phyloP scores from a whole-genome alignment of 53 echinoderm and acorn worm species.

The Paracentrotus lividus region DNA sequence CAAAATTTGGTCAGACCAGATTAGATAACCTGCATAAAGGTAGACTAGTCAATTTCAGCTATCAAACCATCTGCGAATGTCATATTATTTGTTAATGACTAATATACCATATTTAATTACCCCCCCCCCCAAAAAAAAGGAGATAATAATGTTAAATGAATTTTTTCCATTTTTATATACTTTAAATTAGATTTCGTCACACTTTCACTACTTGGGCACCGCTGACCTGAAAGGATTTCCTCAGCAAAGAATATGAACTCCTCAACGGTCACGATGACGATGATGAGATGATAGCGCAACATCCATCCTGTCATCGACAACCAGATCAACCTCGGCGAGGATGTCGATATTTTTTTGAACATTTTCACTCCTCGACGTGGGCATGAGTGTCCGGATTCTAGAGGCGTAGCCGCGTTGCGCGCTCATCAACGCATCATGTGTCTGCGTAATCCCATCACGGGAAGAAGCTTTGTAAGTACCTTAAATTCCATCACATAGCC shows the following conservation, averaged over 20 bases:
- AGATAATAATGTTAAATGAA: not conserved
- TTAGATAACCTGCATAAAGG: too few relatives aligned
- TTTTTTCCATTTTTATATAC: not conserved
- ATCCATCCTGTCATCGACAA: not conserved
- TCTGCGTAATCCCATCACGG: conserved; percentile 79
- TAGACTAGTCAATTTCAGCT: too few relatives aligned
- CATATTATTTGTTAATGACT: too few relatives aligned
- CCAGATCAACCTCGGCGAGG: not conserved
- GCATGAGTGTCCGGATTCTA: not conserved
- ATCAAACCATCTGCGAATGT: too few relatives aligned
- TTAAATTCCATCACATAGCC: too few relatives aligned
- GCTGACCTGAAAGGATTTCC: too few relatives aligned
- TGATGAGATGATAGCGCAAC: not conserved
- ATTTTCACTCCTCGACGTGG: not conserved
- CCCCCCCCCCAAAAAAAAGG: too few relatives aligned
- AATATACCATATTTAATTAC: too few relatives aligned
- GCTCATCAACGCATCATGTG: conserved; percentile 70
- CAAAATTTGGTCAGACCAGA: too few relatives aligned
- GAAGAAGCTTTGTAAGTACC: conserved; percentile 76
- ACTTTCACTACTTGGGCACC: too few relatives aligned
- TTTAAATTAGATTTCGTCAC: conserved; percentile 5
- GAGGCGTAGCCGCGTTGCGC: conserved; percentile 15
- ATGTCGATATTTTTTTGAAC: not conserved
- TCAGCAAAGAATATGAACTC: not conserved
- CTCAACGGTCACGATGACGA: not conserved